Evolutionary conservation across 64 coral and sea anemone species (phyloP).

Genomic region (Catalaphyllia jardinei): DNA sequence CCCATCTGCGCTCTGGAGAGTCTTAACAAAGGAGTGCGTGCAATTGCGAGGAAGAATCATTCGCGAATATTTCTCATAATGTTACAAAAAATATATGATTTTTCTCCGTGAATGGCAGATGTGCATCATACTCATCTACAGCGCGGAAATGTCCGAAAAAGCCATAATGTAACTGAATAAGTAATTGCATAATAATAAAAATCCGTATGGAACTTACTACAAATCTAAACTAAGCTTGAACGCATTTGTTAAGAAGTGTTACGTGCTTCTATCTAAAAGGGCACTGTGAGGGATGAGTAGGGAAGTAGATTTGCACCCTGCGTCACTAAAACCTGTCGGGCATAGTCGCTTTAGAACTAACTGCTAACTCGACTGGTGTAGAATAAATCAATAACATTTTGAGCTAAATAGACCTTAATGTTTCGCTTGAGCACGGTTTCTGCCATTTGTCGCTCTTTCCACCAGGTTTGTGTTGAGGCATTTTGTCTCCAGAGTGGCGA

Average conservation of each 20-base stretch:
- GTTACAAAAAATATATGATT: background rate
- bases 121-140: background rate
- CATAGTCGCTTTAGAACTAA: background rate
- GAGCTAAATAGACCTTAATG: slow-evolving; percentile 37
- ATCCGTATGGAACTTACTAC: background rate
- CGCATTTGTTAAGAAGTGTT: no score
- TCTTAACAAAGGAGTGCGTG: slow-evolving; percentile 11
- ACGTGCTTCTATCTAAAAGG: background rate
- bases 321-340: background rate
- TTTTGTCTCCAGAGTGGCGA: background rate
- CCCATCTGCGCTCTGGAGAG: slow-evolving; percentile 52
- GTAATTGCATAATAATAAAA: slow-evolving; percentile 31
- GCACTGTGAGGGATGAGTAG: no score
- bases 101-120: slow-evolving; percentile 5
- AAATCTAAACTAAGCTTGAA: background rate
- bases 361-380: slow-evolving; percentile 13
- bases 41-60: background rate
- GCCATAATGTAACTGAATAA: slow-evolving; percentile 42
- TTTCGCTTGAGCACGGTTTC: slow-evolving; percentile 20
- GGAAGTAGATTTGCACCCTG: background rate
- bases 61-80: background rate
- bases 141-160: slow-evolving; percentile 28
- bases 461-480: slow-evolving; percentile 6
- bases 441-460: background rate
- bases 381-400: slow-evolving; percentile 28